These are phyloP conservation scores for Cardiocondyla obscurior DNA, from an alignment of 1,140 invertebrate genomes.

Conservation along the genomic window DNA sequence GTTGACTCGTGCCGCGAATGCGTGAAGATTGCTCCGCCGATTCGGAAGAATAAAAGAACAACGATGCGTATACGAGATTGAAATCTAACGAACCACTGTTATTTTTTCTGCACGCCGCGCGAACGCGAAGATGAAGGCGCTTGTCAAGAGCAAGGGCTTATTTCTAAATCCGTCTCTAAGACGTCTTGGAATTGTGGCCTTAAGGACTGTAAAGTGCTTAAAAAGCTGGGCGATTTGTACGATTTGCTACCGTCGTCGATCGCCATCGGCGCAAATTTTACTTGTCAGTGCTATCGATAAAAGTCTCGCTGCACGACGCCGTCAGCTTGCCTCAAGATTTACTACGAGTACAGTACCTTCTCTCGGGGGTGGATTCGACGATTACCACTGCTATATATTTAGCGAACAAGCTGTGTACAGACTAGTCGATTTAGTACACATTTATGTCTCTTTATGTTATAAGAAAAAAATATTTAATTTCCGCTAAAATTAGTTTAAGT, in stretches of 20 bases:
- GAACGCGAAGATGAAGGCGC: constrained; percentile 18
- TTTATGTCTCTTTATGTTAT: no score
- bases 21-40: neutral
- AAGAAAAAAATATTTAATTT: neutral
- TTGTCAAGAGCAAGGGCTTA: constrained; percentile 43
- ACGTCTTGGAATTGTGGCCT: constrained; percentile 52
- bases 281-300: constrained; percentile 30
- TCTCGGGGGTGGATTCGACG: neutral
- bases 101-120: neutral
- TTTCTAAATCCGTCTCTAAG: constrained; percentile 48
- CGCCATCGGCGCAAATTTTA: neutral
- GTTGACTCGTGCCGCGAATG: neutral
- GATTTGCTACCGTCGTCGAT: neutral
- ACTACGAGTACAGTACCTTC: constrained; percentile 38
- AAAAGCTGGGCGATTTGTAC: neutral
- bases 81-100: neutral
- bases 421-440: neutral
- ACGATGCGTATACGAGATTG: neutral
- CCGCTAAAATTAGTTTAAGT: neutral
- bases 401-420: neutral
- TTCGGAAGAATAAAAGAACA: no score
- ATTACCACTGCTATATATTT: constrained; percentile 19
- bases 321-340: constrained; percentile 15
- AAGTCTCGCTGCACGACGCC: neutral
- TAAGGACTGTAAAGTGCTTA: constrained; percentile 44